These are phyloP conservation scores for human (Homo sapiens) DNA, from an alignment of 2,113 vertebrate genomes.

Conservation along the genomic window DNA sequence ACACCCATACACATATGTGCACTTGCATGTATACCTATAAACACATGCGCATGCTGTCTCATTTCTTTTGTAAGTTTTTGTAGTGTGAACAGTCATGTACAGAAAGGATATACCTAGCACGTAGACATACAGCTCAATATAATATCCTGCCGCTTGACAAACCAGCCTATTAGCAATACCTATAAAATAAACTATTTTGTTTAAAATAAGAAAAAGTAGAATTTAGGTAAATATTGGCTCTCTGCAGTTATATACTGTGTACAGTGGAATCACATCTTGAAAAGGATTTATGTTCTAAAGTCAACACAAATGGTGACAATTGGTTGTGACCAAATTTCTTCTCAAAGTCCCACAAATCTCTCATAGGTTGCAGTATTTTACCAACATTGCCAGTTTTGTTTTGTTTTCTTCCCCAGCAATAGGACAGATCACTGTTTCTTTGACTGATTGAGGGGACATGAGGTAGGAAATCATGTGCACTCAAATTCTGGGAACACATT, in stretches of 20 bases:
- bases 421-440: neutral
- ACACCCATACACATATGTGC: neutral
- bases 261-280: neutral
- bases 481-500: neutral
- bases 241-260: neutral
- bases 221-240: neutral
- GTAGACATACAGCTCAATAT: neutral
- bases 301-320: neutral
- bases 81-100: neutral
- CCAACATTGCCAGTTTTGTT: neutral
- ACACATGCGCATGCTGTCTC: neutral
- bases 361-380: constrained; percentile 6
- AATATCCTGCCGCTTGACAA: neutral
- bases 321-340: neutral
- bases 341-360: neutral
- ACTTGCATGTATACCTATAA: neutral
- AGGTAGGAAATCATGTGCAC: neutral
- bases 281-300: neutral
- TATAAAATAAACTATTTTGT: neutral
- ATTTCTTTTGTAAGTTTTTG: neutral
- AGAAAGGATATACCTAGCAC: neutral
- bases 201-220: neutral
- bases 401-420: neutral
- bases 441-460: neutral
- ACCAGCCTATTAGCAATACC: neutral